These are phyloP conservation scores for Eunapius fragilis DNA, from an alignment of 37 sponge, comb jelly and placozoan genomes.

Conservation along the genomic window DNA sequence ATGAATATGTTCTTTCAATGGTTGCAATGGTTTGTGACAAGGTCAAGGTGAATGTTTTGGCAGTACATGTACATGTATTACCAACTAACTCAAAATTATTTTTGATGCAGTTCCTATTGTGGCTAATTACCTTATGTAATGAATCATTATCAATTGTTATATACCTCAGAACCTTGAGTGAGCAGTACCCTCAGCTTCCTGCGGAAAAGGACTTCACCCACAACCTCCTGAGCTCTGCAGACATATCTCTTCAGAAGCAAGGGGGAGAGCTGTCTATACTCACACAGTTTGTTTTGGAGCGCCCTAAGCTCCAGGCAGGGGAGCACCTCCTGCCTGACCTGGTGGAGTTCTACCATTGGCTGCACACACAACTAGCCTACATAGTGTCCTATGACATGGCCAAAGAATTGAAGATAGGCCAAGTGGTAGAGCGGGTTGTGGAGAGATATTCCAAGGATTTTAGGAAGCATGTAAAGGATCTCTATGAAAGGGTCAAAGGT, in stretches of 20 bases:
- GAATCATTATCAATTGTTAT: no score
- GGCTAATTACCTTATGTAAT: no score
- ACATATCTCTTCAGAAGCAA: constrained; percentile 29
- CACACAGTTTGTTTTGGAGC: constrained; percentile 43
- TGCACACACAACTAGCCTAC: constrained; percentile 72
- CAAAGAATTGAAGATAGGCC: constrained; percentile 42
- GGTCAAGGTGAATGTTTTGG: no score
- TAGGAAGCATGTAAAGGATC: constrained; percentile 37
- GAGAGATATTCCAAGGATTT: constrained; percentile 26
- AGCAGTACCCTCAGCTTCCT: constrained; percentile 63
- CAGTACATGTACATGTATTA: no score
- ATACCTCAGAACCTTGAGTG: constrained; percentile 40
- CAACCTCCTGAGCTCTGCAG: constrained; percentile 47
- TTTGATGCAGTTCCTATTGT: no score
- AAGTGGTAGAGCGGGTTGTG: constrained; percentile 48
- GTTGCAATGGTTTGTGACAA: no score
- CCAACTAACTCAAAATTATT: no score
- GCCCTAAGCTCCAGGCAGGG: constrained; percentile 50
- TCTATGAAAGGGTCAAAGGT: constrained; percentile 77
- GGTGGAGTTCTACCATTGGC: constrained; percentile 87
- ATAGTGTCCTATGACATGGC: constrained; percentile 65
- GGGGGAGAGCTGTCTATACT: constrained; percentile 38
- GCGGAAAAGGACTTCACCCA: constrained; percentile 69
- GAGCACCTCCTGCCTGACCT: constrained; percentile 69
- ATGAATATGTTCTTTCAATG: no score